Percentiles rank a stretch among this genome's conserved stretches.
These are phyloP conservation scores for Aphelocoma californica DNA, from an alignment of 2,797 vertebrate genomes.

Conservation along the genomic window DNA sequence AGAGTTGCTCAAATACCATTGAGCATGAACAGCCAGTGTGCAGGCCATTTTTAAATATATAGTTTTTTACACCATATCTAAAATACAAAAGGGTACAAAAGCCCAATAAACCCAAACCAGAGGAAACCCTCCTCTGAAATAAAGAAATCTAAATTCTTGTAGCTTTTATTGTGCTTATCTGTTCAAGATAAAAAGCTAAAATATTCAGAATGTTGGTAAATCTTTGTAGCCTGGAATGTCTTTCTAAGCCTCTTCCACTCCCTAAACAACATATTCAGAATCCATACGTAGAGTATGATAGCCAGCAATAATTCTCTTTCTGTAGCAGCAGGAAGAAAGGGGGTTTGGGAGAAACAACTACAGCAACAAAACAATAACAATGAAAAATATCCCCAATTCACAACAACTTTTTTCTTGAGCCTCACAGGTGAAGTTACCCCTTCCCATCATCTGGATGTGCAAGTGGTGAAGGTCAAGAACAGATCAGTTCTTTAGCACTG, in stretches of 20 bases:
- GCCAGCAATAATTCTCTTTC: neutral
- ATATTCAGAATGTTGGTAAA: neutral
- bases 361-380: neutral
- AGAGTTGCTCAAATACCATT: neutral
- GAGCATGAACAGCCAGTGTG: neutral
- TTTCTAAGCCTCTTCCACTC: neutral
- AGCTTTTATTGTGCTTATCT: neutral
- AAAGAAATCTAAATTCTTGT: neutral
- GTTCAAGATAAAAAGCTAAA: neutral
- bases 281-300: neutral
- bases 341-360: neutral
- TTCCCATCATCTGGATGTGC: neutral
- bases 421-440: neutral
- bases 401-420: neutral
- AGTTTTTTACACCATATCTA: neutral
- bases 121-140: neutral
- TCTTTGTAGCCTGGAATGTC: neutral
- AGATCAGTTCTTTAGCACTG: neutral
- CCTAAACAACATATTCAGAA: neutral
- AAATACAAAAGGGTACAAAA: neutral
- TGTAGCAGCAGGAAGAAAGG: rapidly evolving
- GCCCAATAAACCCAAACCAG: neutral
- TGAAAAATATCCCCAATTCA: neutral
- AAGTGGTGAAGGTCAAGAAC: neutral
- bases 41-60: neutral